Base-by-base conservation (phyloP, 2,888 invertebrate species). In the Chymomyza fuscimana region DNA sequence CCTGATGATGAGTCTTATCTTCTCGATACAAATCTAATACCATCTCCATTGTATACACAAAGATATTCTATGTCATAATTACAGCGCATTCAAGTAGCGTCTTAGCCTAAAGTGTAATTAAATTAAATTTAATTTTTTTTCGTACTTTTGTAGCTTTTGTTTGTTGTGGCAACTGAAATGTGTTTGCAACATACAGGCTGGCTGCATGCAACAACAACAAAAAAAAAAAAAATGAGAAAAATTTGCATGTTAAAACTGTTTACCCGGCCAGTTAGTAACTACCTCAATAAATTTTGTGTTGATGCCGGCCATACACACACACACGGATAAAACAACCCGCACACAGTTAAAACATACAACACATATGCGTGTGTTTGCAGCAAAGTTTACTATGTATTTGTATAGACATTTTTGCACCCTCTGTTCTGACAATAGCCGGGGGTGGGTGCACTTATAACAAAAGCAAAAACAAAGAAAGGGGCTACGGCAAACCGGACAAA, bases 201-300 rank as follows among this genome's bases (percentile, higher is more conserved):
- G 61, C 36, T n/a, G 16, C 22, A 59, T 46, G 50, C 50, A 59
- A 65, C 16, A 58, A 22, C 7, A 56, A 2, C 22, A 7, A 32
- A 32, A 2, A 32, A 32, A 70, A 60, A 50, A 52, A 51, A 52
- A 36, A 25, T 25, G 65, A 46, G n/a, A 71, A 70, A 70, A 80
- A 61, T 60, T 62, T 58, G 66, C 77, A 74, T 71, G 77, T 66
- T 70, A 61, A 76, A 66, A 67, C 60, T 59, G 54, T 67, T 64
- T 54, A 46, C 40, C 40, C 40, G 40, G 40, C 40, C 40, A 46
- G 40, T 46, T 46, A 46, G 40, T 46, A 83, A 80, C 88, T 88
- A 88, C 88, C 88, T 88, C 88, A 88, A 88, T 85, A 89, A 83
- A 88, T 87, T 87, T 77, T 32, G 72, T 79, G 87, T 89, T 88